Base-by-base conservation (phyloP, 2,888 invertebrate genomes). In the Polymixis flavicincta region DNA sequence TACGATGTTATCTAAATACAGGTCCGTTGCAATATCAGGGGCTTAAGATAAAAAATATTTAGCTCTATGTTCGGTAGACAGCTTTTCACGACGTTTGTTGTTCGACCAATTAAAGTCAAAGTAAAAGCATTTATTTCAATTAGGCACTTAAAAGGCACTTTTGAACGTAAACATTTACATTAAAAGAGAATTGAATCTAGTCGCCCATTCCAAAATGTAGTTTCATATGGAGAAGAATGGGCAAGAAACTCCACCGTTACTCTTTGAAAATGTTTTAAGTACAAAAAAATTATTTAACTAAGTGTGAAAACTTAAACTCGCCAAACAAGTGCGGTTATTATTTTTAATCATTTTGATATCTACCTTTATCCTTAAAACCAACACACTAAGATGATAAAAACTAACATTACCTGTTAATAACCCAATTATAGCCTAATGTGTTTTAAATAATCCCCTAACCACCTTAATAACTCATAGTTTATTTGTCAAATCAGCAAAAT, bases 341-440 rank as follows among this genome's bases (percentile, higher is more conserved):
- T 72, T 57, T 22, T 4, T 37, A 28, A 25, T n/a, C 4, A 25
- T 8, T 60, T 50, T 25, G 22, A 13, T 17, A 28, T 8, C 2
- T 52, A 19, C 32, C 17, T 50, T 50, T 52, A 28, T 19, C 22
- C 13, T 59, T 32, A 1, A 55, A 25, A 37, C 13, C 14, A 68
- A 68, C 52, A 54, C 45, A 54, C 19, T 14, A 28, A 60, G 4
- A 66, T 45, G 22, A 55, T 55, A 66, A 69, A 69, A 71, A 25
- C 14, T 22, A 67, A 48, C 32, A 55, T 28, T 45, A 63, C 14
- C 13, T 8, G 19, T 50, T 83, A 60, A 72, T 4, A 8, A 50
- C 59, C 70, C 54, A 65, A 83, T 83, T 83, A 72, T 37, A 60
- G 60, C 17, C 8, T 78, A 83, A 80, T 78, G 64, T 65, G 59